Percentiles rank a stretch among this genome's conserved stretches.
Conservation (phyloP, 2,797 vertebrate species). For the Notolepis coatsorum region DNA sequence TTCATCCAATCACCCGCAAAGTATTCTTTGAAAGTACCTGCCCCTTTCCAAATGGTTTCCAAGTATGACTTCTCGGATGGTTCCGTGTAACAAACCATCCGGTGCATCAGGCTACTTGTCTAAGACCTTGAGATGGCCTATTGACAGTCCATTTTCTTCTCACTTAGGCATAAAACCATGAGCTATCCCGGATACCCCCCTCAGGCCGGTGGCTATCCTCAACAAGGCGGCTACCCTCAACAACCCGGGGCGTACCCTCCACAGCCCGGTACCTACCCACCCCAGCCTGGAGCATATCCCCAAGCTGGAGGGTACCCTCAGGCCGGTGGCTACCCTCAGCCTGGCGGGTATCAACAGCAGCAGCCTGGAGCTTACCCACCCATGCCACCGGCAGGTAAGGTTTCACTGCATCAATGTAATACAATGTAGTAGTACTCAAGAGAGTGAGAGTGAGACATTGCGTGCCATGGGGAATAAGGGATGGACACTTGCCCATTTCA, state of each 20-base stretch:
- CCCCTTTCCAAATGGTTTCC: too few species aligned
- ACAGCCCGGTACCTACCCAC: constrained; percentile 64
- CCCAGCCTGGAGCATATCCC: constrained; percentile 57
- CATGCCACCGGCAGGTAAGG: constrained; percentile 85
- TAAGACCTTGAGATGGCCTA: neutral
- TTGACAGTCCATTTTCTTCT: constrained; percentile 10
- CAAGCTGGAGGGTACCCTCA: constrained; percentile 45
- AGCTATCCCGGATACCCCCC: constrained; percentile 90
- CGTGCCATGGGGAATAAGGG: neutral
- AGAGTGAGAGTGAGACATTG: neutral
- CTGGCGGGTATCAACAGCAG: constrained; percentile 49
- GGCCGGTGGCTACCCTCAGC: constrained; percentile 23
- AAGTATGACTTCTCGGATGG: too few species aligned
- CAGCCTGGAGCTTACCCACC: constrained; percentile 78
- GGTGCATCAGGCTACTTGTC: neutral
- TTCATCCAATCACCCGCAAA: too few species aligned
- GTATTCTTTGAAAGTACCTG: too few species aligned
- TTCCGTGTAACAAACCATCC: neutral
- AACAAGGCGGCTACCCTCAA: constrained; percentile 27
- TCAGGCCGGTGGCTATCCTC: constrained; percentile 42
- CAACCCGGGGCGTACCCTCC: constrained; percentile 39
- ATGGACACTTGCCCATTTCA: neutral
- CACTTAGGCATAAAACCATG: constrained; percentile 78
- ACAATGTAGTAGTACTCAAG: neutral
- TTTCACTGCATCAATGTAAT: neutral